Conservation (phyloP, 2,888 invertebrate genomes). For the Leucania comma region DNA sequence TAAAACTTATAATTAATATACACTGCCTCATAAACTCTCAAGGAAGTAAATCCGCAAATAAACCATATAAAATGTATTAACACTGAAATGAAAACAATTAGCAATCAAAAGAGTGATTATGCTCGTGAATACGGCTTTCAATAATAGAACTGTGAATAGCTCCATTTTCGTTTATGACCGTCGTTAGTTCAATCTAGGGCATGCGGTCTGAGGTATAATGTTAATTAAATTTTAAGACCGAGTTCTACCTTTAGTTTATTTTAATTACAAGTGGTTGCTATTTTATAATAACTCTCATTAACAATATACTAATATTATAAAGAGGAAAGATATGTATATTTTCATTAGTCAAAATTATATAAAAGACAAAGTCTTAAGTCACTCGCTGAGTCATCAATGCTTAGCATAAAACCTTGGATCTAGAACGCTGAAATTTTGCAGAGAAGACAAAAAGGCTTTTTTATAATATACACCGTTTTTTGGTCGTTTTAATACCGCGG, state of each 20-base stretch:
- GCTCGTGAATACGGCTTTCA: constrained; percentile 41
- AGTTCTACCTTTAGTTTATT: not conserved
- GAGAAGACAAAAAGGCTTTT: too few relatives aligned
- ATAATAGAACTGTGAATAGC: constrained; percentile 45
- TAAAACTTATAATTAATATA: constrained; percentile 2
- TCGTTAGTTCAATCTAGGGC: constrained; percentile 49
- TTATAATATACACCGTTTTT: too few relatives aligned
- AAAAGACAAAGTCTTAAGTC: too few relatives aligned
- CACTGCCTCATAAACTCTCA: constrained; percentile 10
- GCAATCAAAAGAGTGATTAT: constrained; percentile 50
- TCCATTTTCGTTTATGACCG: constrained; percentile 40
- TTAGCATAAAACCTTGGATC: too few relatives aligned
- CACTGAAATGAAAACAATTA: constrained; percentile 50
- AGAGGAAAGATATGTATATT: too few relatives aligned
- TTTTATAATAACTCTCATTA: not conserved
- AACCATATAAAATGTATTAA: constrained; percentile 45
- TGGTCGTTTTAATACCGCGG: too few relatives aligned
- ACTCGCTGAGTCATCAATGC: too few relatives aligned
- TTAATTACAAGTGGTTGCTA: not conserved
- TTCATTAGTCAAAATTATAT: too few relatives aligned
- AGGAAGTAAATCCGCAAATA: constrained; percentile 20
- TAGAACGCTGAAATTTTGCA: too few relatives aligned
- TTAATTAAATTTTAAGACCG: constrained; percentile 27
- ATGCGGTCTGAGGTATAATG: constrained; percentile 23
- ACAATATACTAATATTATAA: not conserved